Base-by-base conservation (phyloP, 23 tunicate species). In the Trididemnum nubilum region DNA sequence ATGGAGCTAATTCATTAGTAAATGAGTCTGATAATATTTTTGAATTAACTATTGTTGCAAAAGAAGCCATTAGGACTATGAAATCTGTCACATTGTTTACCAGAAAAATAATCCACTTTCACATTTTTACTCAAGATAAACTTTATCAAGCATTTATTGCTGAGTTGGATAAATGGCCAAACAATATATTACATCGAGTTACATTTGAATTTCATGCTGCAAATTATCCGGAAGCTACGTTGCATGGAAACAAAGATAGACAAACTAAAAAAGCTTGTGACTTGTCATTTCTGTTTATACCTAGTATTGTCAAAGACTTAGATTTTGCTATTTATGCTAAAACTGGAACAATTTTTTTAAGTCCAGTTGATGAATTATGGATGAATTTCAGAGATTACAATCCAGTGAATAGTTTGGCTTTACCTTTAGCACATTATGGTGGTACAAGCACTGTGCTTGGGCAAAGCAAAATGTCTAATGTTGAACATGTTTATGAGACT, bases 181-280 rank as follows among this genome's bases (percentile, higher is more conserved):
- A 86, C 64, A 18, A 33, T 1, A 82, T 82, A 28, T 78, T 81
- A 33, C 93, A 88, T 77, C 51, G 87, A 64, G 87, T 88, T 2
- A 83, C 87, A 0, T 88, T 88, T 82, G 37, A 88, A 29, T 88
- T 88, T 67, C 69, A 79, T 51, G 87, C 85, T 67, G 82, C 85
- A 24, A 76, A 37, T 7, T 88, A 88, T 33, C 93, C 93, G 29
- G 93, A 88, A 77, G 59, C 83, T 5, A 30, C 82, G 2, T 35
- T 76, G 1, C 52, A 73, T 51, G 78, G 50, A 21, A 34, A 71
- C 26, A 38, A 73, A 29, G 75, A 65, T 9, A 37, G 54, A 60
- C 19, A 32, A 51, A 5, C 31, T 51, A 52, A 85, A 0, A 66
- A 52, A 36, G 50, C 84, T 31, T 85, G 90, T 65, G 36, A 66